Conservation (phyloP, 2,113 vertebrate genomes). For the Engraulis encrasicolus region DNA sequence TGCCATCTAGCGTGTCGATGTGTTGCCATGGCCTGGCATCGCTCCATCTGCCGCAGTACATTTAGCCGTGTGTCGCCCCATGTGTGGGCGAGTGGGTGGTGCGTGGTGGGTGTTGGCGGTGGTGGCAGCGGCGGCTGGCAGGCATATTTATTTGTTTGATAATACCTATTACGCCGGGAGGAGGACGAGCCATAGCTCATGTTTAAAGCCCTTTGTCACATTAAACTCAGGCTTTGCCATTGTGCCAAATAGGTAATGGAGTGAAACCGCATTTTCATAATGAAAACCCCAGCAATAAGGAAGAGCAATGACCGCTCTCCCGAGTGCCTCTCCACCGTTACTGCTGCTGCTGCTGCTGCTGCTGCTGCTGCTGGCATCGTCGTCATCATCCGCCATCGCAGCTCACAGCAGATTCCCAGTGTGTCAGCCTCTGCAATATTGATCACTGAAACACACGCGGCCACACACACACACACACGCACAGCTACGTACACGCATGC, state of each 20-base stretch:
- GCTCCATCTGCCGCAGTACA: not conserved
- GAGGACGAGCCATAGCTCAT: conserved; percentile 65
- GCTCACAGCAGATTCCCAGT: conserved; percentile 46
- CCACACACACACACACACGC: not conserved
- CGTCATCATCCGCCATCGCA: not conserved
- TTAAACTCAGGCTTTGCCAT: conserved; percentile 62
- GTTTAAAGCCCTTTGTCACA: conserved; percentile 72
- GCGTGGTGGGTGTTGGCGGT: no score
- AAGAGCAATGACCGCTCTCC: conserved; percentile 66
- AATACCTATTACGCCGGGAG: conserved; percentile 58
- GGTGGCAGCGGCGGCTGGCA: conserved; percentile 1
- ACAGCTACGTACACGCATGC: not conserved
- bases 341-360: not conserved
- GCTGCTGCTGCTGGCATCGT: not conserved
- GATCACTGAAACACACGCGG: conserved; percentile 60
- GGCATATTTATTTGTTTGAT: conserved; percentile 61
- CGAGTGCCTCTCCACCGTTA: not conserved
- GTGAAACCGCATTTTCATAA: conserved; percentile 75
- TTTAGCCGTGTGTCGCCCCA: not conserved
- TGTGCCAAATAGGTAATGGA: conserved; percentile 77
- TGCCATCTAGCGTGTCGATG: not conserved
- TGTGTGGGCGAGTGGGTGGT: no score
- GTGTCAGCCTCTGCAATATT: conserved; percentile 59
- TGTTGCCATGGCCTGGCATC: conserved; percentile 1
- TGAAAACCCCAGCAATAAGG: conserved; percentile 73